Evolutionary conservation across 2,888 invertebrate genomes (phyloP).

Genomic region (Smittia sp.): DNA sequence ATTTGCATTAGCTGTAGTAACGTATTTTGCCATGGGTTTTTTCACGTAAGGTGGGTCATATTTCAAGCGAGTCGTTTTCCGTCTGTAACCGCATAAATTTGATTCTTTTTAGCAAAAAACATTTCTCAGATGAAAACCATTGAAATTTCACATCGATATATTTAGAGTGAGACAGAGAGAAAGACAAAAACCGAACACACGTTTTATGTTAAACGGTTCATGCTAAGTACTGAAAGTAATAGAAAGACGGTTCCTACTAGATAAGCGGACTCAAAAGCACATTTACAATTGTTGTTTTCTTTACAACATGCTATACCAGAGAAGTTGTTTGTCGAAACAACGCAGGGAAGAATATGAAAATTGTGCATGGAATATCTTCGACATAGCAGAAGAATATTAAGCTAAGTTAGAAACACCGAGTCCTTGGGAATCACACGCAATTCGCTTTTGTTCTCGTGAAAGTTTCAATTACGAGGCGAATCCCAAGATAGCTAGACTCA

Average conservation of each 20-base stretch:
- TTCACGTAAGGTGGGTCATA: conserved; percentile 85
- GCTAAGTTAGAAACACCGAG: neutral
- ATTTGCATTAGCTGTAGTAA: conserved; percentile 64
- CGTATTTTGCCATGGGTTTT: conserved; percentile 73
- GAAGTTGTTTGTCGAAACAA: neutral
- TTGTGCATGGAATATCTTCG: neutral
- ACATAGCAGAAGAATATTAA: neutral
- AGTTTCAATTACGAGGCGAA: neutral
- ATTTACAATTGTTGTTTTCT: neutral
- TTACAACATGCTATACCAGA: neutral
- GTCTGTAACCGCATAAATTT: conserved; percentile 56
- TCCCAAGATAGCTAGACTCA: no score
- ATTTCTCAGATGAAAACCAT: conserved; percentile 25
- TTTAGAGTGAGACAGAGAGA: neutral
- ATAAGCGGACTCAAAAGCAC: neutral
- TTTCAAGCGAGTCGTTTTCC: conserved; percentile 85
- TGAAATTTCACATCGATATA: neutral
- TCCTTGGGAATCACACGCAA: neutral
- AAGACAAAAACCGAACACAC: neutral
- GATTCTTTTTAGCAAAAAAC: conserved; percentile 25
- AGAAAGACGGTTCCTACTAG: neutral
- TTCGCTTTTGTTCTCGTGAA: neutral
- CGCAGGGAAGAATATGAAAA: no score
- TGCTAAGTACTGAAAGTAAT: neutral
- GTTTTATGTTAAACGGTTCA: no score